phyloP scores from a whole-genome alignment of 1,140 invertebrate species.

The Delia radicum region DNA sequence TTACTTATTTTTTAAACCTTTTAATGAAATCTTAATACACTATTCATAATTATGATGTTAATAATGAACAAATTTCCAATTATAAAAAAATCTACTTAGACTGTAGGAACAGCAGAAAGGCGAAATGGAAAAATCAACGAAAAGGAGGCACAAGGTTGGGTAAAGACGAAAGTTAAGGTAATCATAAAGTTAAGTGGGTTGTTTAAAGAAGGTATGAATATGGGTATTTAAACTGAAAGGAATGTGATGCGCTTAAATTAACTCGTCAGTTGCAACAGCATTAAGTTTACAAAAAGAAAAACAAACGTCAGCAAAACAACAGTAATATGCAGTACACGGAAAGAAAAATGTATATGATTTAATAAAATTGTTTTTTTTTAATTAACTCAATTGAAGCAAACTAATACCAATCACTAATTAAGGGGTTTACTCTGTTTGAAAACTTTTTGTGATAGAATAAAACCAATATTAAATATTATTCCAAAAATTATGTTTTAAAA shows the following conservation, averaged over 20 bases:
- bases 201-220: background rate
- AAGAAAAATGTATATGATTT: too few species aligned
- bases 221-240: slow-evolving; percentile 16
- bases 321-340: too few species aligned
- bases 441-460: too few species aligned
- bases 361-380: too few species aligned
- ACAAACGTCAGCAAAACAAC: background rate
- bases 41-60: background rate
- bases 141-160: background rate
- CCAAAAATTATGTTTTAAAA: too few species aligned
- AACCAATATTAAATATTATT: too few species aligned
- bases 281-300: background rate
- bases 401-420: too few species aligned
- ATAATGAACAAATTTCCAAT: background rate
- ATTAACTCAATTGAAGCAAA: too few species aligned
- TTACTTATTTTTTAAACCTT: background rate
- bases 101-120: background rate
- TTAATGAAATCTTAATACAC: background rate
- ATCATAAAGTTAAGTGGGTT: slow-evolving; percentile 9
- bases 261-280: slow-evolving; percentile 13
- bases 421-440: too few species aligned
- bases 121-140: background rate
- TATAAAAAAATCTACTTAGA: background rate
- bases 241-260: slow-evolving; percentile 20
- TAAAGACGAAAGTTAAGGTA: background rate